Evolutionary conservation across 2,797 vertebrate species (phyloP).

Genomic region (Molothrus aeneus): DNA sequence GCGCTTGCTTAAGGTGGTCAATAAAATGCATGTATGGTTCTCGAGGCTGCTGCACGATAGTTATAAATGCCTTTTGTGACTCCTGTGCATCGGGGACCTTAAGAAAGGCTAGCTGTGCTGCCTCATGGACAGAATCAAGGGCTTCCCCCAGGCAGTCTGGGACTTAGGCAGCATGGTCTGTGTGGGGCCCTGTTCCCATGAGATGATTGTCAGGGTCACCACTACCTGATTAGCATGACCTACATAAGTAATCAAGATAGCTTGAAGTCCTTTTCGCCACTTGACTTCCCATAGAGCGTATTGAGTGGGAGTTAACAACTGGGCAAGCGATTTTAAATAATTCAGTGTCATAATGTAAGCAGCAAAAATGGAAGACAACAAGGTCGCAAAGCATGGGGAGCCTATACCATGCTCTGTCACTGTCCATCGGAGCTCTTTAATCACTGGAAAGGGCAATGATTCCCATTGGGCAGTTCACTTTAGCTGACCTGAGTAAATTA

Average conservation of each 20-base stretch:
- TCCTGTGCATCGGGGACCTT: not conserved
- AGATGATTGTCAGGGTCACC: not conserved
- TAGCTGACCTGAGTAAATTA: not conserved
- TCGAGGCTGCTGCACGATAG: not conserved
- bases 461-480: no score
- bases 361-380: not conserved
- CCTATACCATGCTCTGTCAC: not conserved
- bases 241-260: not conserved
- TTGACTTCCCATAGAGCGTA: not conserved
- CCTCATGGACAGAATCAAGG: no score
- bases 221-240: not conserved
- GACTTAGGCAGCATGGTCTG: not conserved
- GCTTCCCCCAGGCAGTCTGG: no score
- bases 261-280: not conserved
- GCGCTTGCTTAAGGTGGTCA: not conserved
- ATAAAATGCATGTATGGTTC: not conserved
- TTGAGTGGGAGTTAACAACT: not conserved
- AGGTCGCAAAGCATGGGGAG: rapidly evolving
- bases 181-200: no score
- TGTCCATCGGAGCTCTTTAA: not conserved
- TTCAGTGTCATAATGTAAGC: not conserved
- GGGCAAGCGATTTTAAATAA: not conserved
- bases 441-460: not conserved
- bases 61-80: not conserved
- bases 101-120: not conserved